Base-by-base conservation (phyloP, 1,140 invertebrate species). In the Chelonus insularis region DNA sequence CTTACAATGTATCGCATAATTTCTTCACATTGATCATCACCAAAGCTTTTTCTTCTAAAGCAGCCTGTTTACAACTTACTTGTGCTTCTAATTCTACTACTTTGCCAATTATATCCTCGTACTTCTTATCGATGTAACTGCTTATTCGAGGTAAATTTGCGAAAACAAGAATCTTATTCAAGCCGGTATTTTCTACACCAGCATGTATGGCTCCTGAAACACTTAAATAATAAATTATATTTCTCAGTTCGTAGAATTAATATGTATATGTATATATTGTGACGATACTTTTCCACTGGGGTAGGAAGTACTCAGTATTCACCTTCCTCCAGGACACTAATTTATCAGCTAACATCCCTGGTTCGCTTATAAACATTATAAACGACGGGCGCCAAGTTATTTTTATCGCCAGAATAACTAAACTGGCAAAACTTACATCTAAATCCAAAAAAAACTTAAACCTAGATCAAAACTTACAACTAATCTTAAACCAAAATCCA, bases 141-240 rank as follows among this genome's bases (percentile, higher is more conserved):
- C 36, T 48, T 7, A 63, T 37, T 12, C 23, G 45, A 25, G 60
- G 60, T 43, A 63, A 23, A 50, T 63, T 57, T 29, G 52, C 36
- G 36, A 45, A 57, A 39, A 45, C 54, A n/a, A 63, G 23, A 23
- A 63, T 39, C 48, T 57, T 63, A 25, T 62, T 62, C 16, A 57
- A 52, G 51, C 43, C 20, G 32, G 52, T 57, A 16, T 25, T 43
- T 45, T 45, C 55, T 18, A 57, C 37, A n/a, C 45, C 61, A 37
- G 32, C 29, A 63, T 63, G 60, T 32, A 62, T 43, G 18, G 60
- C 43, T 43, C 60, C 60, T 62, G 52, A 39, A 60, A 55, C 7
- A 60, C 50, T 9, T 48, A 48, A 48, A 23, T 48, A 48, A 23
- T 48, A 23, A 43, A 43, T 14, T n/a, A n/a, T n/a, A 43, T 14